Evolutionary conservation across 2,888 invertebrate species (phyloP).

Genomic region (Amorpha juglandis): DNA sequence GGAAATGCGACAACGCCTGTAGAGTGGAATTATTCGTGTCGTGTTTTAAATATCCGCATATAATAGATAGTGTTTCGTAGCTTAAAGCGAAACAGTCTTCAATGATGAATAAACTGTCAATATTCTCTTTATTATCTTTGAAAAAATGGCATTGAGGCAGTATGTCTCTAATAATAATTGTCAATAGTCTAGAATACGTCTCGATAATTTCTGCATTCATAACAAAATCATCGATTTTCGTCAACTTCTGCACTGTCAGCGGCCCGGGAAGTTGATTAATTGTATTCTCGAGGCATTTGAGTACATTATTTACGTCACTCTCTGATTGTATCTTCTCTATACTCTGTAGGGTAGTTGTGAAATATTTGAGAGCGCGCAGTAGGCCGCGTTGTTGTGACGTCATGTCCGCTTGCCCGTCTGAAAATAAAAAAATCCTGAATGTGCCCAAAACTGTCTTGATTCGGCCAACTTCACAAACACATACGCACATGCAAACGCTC

Average conservation of each 20-base stretch:
- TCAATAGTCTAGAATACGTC: constrained; percentile 80
- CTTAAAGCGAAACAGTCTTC: constrained; percentile 80
- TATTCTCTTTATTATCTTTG: constrained; percentile 65
- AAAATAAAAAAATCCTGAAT: constrained; percentile 75
- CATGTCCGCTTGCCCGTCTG: constrained; percentile 49
- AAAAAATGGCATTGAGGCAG: constrained; percentile 85
- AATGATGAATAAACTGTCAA: constrained; percentile 76
- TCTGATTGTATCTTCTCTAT: constrained; percentile 61
- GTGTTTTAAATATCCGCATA: constrained; percentile 78
- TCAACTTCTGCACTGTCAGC: constrained; percentile 87
- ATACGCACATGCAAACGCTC: constrained; percentile 32
- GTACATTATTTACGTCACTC: constrained; percentile 52
- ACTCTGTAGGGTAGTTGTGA: constrained; percentile 59
- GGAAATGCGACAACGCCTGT: constrained; percentile 65
- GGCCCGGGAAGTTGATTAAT: constrained; percentile 79
- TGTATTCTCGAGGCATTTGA: constrained; percentile 41
- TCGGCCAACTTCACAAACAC: constrained; percentile 22
- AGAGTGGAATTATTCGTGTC: constrained; percentile 56
- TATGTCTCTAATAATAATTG: constrained; percentile 73
- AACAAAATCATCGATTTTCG: constrained; percentile 71
- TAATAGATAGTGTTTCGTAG: constrained; percentile 72
- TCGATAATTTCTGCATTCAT: constrained; percentile 63
- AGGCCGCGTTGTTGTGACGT: constrained; percentile 42
- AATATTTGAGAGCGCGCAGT: constrained; percentile 49
- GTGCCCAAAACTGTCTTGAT: constrained; percentile 71